phyloP scores from a whole-genome alignment of 2,888 invertebrate species.

The Entomobrya proxima region DNA sequence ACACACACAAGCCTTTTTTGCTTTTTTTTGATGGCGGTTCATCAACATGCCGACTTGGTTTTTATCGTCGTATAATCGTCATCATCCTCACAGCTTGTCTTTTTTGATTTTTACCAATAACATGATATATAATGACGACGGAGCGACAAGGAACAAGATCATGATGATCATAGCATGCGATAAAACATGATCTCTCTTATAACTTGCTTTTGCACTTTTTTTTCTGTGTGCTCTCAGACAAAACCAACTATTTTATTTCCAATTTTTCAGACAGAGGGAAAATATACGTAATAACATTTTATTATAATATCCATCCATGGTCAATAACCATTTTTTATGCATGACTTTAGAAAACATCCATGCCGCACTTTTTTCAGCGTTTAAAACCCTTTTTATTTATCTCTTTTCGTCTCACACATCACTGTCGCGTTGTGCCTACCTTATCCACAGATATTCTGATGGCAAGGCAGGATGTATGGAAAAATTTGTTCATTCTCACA shows the following conservation, averaged over 20 bases:
- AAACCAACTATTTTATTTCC: slow-evolving; percentile 4
- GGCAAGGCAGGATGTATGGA: slow-evolving; percentile 67
- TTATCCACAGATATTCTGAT: not conserved
- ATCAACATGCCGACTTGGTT: slow-evolving; percentile 6
- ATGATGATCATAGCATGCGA: slow-evolving; percentile 26
- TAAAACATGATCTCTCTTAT: slow-evolving; percentile 26
- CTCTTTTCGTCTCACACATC: not conserved
- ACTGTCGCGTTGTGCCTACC: slow-evolving; percentile 2
- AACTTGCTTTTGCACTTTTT: slow-evolving; percentile 19
- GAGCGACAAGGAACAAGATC: slow-evolving; percentile 46
- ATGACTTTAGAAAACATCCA: not conserved
- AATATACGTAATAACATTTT: slow-evolving; percentile 8
- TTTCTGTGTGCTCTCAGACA: not conserved
- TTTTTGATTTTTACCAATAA: slow-evolving; percentile 54
- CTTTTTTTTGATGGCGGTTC: slow-evolving; percentile 43
- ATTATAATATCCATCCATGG: slow-evolving; percentile 38
- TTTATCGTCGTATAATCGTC: slow-evolving; percentile 36
- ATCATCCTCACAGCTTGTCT: slow-evolving; percentile 50
- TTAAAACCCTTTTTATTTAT: not conserved
- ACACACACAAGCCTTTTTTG: not conserved
- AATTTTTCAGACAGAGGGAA: too few relatives aligned
- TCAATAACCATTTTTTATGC: slow-evolving; percentile 32
- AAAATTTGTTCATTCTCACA: slow-evolving; percentile 68
- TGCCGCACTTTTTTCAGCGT: not conserved
- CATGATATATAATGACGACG: slow-evolving; percentile 41